Conservation (phyloP, 35 echinoderm and acorn worm species). For the Anneissia japonica region DNA sequence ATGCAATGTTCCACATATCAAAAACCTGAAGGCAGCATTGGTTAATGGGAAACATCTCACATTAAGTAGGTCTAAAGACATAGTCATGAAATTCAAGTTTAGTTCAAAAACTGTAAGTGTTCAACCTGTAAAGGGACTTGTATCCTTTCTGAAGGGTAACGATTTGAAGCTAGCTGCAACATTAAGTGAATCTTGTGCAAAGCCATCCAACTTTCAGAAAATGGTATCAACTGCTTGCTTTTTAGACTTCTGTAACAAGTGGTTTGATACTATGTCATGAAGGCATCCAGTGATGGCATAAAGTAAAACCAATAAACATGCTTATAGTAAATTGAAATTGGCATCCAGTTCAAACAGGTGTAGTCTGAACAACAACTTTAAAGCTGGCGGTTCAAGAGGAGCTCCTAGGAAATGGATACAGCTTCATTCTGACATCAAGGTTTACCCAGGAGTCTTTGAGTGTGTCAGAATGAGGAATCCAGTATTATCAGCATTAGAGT, state of each 20-base stretch:
- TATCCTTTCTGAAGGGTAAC: conserved; percentile 3
- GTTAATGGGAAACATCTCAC: conserved; percentile 39
- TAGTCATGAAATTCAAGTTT: neutral
- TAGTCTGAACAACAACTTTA: conserved; percentile 30
- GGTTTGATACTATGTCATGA: conserved; percentile 32
- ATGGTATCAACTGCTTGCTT: conserved; percentile 37
- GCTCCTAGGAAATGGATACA: conserved; percentile 43
- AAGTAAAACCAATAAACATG: conserved; percentile 18
- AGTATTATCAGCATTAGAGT: conserved; percentile 49
- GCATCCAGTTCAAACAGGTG: conserved; percentile 54
- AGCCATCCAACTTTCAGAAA: conserved; percentile 19
- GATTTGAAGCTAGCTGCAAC: conserved; percentile 20
- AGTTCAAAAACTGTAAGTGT: neutral
- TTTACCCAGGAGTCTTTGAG: conserved; percentile 48
- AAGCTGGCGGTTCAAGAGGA: conserved; percentile 20
- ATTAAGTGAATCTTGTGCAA: neutral
- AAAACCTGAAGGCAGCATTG: conserved; percentile 46
- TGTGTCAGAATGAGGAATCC: conserved; percentile 38
- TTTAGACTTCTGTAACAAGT: conserved; percentile 33
- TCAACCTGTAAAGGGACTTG: conserved; percentile 10
- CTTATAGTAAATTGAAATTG: neutral
- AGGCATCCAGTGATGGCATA: conserved; percentile 30
- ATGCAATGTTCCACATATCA: conserved; percentile 33
- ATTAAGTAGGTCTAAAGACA: conserved; percentile 3
- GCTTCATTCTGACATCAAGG: conserved; percentile 35